Evolutionary conservation across 2,888 invertebrate genomes (phyloP).

Genomic region (Caenorhabditis plicata): DNA sequence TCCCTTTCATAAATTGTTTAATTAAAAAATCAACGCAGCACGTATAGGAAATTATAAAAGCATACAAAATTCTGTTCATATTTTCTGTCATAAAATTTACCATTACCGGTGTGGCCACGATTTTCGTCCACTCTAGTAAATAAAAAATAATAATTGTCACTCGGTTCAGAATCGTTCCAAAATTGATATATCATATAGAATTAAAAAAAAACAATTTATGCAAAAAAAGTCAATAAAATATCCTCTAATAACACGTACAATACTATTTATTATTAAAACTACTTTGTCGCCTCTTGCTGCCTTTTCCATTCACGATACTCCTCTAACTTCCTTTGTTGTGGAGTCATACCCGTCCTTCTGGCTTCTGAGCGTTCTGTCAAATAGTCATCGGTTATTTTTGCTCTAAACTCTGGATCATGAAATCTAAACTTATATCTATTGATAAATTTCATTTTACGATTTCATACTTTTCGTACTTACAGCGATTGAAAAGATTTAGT

Average conservation of each 20-base stretch:
- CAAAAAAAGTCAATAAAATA: background rate
- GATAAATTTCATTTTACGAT: background rate
- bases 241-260: background rate
- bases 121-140: no score
- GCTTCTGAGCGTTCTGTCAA: conserved; percentile 45
- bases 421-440: conserved; percentile 42
- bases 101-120: no score
- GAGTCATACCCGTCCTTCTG: conserved; percentile 44
- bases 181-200: no score
- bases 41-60: no score
- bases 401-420: conserved; percentile 56
- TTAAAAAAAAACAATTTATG: background rate
- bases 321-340: conserved; percentile 52
- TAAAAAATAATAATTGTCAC: no score
- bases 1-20: no score
- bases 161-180: no score
- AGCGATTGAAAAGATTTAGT: conserved; percentile 55
- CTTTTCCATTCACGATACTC: conserved; percentile 61
- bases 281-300: conserved; percentile 11
- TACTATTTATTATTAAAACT: no score
- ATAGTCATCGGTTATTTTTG: conserved; percentile 58
- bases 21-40: no score
- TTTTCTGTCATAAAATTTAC: no score
- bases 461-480: conserved; percentile 57
- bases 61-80: no score